Percentiles rank a stretch among this genome's conserved stretches.
Evolutionary conservation across 2,113 vertebrate genomes (phyloP).

Genomic region (Lepisosteus oculatus): DNA sequence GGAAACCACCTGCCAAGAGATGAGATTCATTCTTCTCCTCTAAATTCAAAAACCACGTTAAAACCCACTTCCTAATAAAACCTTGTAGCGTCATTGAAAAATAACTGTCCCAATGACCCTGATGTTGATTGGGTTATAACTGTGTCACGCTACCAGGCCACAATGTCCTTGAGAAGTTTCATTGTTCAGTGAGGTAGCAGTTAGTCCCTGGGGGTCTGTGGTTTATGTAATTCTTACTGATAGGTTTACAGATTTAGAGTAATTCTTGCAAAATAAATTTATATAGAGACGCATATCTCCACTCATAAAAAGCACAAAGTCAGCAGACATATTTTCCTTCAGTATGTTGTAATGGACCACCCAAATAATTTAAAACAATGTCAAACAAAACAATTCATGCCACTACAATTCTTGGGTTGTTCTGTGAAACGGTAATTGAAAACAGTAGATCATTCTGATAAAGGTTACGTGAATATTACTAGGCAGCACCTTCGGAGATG

Average conservation of each 20-base stretch:
- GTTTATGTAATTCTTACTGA: not conserved
- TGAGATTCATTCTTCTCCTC: slow-evolving; percentile 5
- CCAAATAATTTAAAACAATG: too few species aligned
- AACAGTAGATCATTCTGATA: not conserved
- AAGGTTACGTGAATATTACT: not conserved
- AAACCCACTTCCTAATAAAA: slow-evolving; percentile 7
- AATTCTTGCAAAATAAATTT: not conserved
- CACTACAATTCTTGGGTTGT: too few species aligned
- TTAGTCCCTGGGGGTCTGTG: not conserved
- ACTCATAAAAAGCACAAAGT: not conserved
- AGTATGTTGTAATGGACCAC: too few species aligned
- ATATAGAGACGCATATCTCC: not conserved
- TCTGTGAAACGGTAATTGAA: too few species aligned
- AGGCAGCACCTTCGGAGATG: not conserved
- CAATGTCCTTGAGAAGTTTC: not conserved
- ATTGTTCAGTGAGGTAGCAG: not conserved
- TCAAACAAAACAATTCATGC: too few species aligned
- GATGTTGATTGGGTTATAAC: not conserved
- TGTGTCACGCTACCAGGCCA: not conserved
- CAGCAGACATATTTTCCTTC: too few species aligned
- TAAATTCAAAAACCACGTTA: slow-evolving; percentile 7
- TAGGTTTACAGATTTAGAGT: not conserved
- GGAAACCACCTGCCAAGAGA: slow-evolving; percentile 3
- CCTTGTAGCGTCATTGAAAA: not conserved
- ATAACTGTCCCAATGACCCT: not conserved